A percentile compares a stretch with the other conserved stretches of the same genome.
Conservation (phyloP, 2,113 vertebrate genomes). For the Eulacestoma nigropectus region DNA sequence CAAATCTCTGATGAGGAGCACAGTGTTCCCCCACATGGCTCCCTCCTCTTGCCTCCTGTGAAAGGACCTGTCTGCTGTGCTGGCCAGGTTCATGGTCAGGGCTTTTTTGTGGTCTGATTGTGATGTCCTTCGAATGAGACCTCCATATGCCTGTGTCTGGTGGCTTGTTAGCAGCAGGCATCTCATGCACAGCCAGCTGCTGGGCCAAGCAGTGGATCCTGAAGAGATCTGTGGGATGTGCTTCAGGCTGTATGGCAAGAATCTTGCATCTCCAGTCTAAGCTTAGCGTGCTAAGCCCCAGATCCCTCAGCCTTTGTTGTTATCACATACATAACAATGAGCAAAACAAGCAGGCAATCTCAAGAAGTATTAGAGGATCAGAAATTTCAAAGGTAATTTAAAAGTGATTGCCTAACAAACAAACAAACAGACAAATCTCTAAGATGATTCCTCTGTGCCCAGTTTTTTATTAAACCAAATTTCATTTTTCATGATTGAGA, state of each 20-base stretch:
- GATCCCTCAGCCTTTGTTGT: not conserved
- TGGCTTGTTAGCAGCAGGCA: not conserved
- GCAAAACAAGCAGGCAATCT: not conserved
- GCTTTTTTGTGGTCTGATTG: not conserved
- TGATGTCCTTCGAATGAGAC: not conserved
- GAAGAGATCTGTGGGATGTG: not conserved
- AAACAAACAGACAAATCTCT: not conserved
- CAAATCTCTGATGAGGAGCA: not conserved
- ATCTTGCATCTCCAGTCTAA: not conserved
- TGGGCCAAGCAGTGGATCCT: not conserved
- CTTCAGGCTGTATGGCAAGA: not conserved
- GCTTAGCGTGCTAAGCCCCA: not conserved
- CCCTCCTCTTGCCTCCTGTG: not conserved
- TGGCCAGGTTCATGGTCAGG: rapidly evolving
- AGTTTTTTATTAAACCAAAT: not conserved
- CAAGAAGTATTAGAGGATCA: not conserved
- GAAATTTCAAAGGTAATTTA: not conserved
- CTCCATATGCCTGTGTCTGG: rapidly evolving
- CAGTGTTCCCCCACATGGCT: rapidly evolving
- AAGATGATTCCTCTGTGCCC: not conserved
- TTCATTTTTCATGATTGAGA: not conserved
- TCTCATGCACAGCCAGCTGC: rapidly evolving
- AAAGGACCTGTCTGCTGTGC: not conserved
- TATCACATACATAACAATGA: not conserved
- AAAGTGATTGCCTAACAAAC: not conserved